Percentiles rank a stretch among this genome's conserved stretches.
Evolutionary conservation across 2,797 vertebrate genomes (phyloP).

Genomic region (Intellagama lesueurii): DNA sequence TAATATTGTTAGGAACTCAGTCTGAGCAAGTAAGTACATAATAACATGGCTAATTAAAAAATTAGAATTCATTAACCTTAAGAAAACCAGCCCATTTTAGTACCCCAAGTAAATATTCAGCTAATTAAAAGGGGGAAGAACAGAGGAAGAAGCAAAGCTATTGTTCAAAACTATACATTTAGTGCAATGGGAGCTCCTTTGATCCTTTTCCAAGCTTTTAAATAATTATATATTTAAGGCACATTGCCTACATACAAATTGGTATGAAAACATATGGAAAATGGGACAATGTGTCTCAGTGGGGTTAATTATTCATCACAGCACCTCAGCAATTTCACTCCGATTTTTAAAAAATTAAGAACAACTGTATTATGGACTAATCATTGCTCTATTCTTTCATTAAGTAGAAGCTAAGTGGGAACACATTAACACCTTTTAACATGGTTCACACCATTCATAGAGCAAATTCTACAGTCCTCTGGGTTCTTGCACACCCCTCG

Average conservation of each 20-base stretch:
- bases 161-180: constrained; percentile 31
- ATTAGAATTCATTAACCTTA: constrained; percentile 41
- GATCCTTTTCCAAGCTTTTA: constrained; percentile 54
- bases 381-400: constrained; percentile 5
- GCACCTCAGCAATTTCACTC: constrained; percentile 22
- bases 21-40: constrained; percentile 43
- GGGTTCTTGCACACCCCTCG: background rate
- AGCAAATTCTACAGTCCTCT: background rate
- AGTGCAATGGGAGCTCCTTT: constrained; percentile 37
- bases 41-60: constrained; percentile 33
- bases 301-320: background rate
- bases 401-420: constrained; percentile 7
- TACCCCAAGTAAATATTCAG: constrained; percentile 37
- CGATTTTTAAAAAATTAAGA: constrained; percentile 49
- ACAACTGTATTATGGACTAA: background rate
- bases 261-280: constrained; percentile 36
- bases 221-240: constrained; percentile 60
- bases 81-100: constrained; percentile 34
- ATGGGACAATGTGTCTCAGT: constrained; percentile 32
- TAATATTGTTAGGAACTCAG: background rate
- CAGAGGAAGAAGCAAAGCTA: background rate
- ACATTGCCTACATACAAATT: constrained; percentile 47
- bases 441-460: constrained; percentile 17
- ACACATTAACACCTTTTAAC: background rate
- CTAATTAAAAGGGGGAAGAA: constrained; percentile 12